Base-by-base conservation (phyloP, 1,140 invertebrate genomes). In the Asbolus verrucosus region DNA sequence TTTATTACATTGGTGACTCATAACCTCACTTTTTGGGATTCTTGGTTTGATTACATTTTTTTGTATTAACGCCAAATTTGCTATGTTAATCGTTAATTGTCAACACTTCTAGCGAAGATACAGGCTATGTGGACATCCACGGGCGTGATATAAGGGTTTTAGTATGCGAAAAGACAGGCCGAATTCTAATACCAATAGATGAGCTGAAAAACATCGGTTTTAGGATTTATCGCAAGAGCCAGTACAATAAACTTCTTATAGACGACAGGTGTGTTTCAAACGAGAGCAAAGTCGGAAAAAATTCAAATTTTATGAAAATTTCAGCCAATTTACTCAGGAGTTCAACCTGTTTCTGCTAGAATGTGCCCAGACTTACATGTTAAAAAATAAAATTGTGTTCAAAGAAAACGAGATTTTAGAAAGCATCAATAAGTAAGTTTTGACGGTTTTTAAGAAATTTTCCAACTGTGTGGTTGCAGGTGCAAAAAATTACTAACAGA, bases 311-410 rank as follows among this genome's bases (percentile, higher is more conserved):
- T n/a, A n/a, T n/a, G n/a, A n/a, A n/a, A n/a, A 31, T 69, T 70
- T 41, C 19, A 73, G 71, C 8, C 67, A 73, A 66, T 50, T 70
- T 11, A n/a, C 8, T 8, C 63, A 39, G 13, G 60, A 71, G 31
- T 69, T 74, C 59, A 30, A 67, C 13, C 15, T 66, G 39, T 65
- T 61, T 62, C 14, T 76, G 36, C 19, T 76, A 15, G 46, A 67
- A 9, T 19, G 61, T 21, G 73, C 65, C 2, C 60, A 46, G 21
- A 46, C 36, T 11, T 74, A 74, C 38, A 41, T 69, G 24, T 9
- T 72, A 6, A 67, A 71, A 33, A 61, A 30, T 14, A 39, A 69
- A 31, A 50, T 63, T 3, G 18, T 2, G 1, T 66, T 75, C 15
- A 41, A 70, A 38, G 67, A 71, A 66, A 36, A 71, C 6, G 36